These are phyloP conservation scores for Biston betularia DNA, from an alignment of 2,888 invertebrate genomes.

Conservation along the genomic window DNA sequence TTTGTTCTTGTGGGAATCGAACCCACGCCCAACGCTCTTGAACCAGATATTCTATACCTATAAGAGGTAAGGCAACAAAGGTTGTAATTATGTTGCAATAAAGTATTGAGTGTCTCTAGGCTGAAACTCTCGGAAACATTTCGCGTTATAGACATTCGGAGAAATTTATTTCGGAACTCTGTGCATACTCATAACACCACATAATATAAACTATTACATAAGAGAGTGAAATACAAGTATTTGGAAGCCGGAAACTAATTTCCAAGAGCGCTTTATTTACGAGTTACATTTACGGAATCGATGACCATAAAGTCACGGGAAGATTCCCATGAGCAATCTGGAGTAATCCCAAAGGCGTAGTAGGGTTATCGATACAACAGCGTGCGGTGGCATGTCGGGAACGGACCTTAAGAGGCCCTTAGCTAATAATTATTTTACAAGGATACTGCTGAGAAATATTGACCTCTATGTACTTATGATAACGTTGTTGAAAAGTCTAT, in stretches of 20 bases:
- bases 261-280: constrained; percentile 27
- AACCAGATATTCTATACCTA: too few relatives aligned
- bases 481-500: too few relatives aligned
- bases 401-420: not conserved
- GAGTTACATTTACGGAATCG: constrained; percentile 29
- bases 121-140: too few relatives aligned
- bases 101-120: not conserved
- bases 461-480: not conserved
- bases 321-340: constrained; percentile 29
- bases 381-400: not conserved
- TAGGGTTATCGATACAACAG: constrained; percentile 12
- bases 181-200: not conserved
- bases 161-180: not conserved
- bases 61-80: too few relatives aligned
- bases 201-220: not conserved
- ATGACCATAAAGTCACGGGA: constrained; percentile 27
- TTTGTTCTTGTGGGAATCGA: too few relatives aligned
- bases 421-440: not conserved
- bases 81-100: not conserved
- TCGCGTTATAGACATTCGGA: too few relatives aligned
- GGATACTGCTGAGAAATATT: not conserved
- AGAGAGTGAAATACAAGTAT: constrained; percentile 10
- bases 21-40: too few relatives aligned
- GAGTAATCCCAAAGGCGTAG: constrained; percentile 25
- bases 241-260: constrained; percentile 26